Evolutionary conservation across 1,140 invertebrate genomes (phyloP).

Genomic region (Bombyx mori): DNA sequence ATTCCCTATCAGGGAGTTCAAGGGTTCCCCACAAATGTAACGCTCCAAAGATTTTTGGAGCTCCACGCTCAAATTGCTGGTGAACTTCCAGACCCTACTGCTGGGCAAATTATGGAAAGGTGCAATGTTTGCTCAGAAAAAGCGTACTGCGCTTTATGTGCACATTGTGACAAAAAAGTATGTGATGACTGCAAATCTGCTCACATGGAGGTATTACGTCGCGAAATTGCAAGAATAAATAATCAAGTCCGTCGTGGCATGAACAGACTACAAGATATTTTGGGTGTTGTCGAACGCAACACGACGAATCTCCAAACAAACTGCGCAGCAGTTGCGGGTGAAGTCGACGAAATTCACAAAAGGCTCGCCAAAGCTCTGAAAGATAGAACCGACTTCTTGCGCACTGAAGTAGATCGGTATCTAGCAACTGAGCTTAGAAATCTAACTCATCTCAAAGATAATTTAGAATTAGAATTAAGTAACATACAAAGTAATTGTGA

Average conservation of each 20-base stretch:
- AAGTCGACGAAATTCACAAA: slow-evolving; percentile 93
- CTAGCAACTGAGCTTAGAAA: slow-evolving; percentile 86
- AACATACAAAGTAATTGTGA: slow-evolving; percentile 97
- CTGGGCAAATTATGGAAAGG: slow-evolving; percentile 85
- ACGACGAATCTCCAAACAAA: slow-evolving; percentile 87
- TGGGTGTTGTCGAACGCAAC: slow-evolving; percentile 88
- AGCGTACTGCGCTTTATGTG: slow-evolving; percentile 88
- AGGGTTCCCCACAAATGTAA: slow-evolving; percentile 96
- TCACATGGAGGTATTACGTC: slow-evolving; percentile 94
- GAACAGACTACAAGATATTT: slow-evolving; percentile 88
- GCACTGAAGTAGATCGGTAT: slow-evolving; percentile 92
- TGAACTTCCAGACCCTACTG: slow-evolving; percentile 89
- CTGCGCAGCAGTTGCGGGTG: slow-evolving; percentile 87
- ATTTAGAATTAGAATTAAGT: slow-evolving; percentile 91
- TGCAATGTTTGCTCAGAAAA: slow-evolving; percentile 96
- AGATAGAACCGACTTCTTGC: slow-evolving; percentile 90
- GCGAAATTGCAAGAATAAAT: slow-evolving; percentile 95
- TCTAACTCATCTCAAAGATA: slow-evolving; percentile 89
- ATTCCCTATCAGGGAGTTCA: slow-evolving; percentile 97
- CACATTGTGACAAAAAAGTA: slow-evolving; percentile 95
- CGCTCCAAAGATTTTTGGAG: slow-evolving; percentile 94
- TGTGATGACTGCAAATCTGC: slow-evolving; percentile 92
- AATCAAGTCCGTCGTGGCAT: slow-evolving; percentile 91
- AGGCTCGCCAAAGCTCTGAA: slow-evolving; percentile 91
- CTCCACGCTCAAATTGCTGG: slow-evolving; percentile 95